Percentiles rank a stretch among this genome's conserved stretches.
These are phyloP conservation scores for Zosterops pallidus DNA, from an alignment of 2,113 vertebrate species.

Conservation along the genomic window DNA sequence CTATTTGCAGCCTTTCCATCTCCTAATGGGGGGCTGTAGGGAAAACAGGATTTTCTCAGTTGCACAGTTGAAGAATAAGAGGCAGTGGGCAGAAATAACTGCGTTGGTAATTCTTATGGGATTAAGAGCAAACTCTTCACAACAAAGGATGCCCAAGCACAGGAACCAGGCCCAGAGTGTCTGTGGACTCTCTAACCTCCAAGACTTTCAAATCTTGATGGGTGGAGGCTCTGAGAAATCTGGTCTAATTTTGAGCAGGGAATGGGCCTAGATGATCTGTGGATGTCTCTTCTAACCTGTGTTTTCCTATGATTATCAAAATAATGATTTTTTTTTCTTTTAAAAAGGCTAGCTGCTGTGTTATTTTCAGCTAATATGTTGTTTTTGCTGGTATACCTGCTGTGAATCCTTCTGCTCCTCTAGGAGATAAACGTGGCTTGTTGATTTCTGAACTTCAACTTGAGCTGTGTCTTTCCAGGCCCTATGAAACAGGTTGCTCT, in stretches of 20 bases:
- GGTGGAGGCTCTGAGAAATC: not conserved
- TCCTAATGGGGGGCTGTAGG: not conserved
- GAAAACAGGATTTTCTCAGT: not conserved
- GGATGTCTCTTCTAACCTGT: not conserved
- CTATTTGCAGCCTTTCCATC: not conserved
- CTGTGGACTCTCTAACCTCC: not conserved
- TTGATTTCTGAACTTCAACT: not conserved
- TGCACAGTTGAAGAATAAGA: not conserved
- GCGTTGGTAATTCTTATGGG: not conserved
- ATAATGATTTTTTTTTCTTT: not conserved
- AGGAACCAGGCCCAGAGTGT: not conserved
- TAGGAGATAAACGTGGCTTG: not conserved
- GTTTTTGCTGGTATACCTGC: not conserved
- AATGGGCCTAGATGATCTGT: not conserved
- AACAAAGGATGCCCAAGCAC: not conserved
- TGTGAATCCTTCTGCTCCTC: not conserved
- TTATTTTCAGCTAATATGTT: not conserved
- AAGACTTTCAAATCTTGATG: not conserved
- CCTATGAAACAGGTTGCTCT: not conserved
- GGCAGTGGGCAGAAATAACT: not conserved
- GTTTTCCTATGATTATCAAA: not conserved
- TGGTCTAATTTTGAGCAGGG: not conserved
- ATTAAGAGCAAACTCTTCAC: not conserved
- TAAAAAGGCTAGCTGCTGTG: not conserved
- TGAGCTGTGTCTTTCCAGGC: not conserved